Evolutionary conservation across 2,888 invertebrate species (phyloP).

Genomic region (Stenotaenia linearis): DNA sequence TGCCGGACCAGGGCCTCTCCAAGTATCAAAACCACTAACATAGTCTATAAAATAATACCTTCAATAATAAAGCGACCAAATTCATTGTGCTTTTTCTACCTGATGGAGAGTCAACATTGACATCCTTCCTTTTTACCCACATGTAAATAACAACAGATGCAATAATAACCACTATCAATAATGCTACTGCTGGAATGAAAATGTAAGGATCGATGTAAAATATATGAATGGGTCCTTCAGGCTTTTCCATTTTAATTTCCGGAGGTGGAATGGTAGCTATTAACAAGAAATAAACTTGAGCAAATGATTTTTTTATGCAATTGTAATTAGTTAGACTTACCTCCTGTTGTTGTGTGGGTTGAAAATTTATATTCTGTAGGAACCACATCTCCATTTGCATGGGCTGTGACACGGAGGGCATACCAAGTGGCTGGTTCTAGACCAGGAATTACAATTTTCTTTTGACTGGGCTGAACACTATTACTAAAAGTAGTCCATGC

Average conservation of each 20-base stretch:
- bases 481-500: slow-evolving; percentile 14
- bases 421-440: slow-evolving; percentile 27
- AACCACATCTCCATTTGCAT: not conserved
- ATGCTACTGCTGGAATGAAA: slow-evolving; percentile 3
- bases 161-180: slow-evolving; percentile 15
- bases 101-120: not conserved
- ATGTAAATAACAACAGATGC: slow-evolving; percentile 7
- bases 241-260: not conserved
- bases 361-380: slow-evolving; percentile 15
- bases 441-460: slow-evolving; percentile 19
- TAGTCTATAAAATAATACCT: not conserved
- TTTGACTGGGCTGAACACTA: not conserved
- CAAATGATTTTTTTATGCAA: not conserved
- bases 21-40: not conserved
- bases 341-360: not conserved
- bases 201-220: slow-evolving; percentile 16
- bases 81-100: not conserved
- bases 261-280: not conserved
- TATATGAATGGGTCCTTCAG: not conserved
- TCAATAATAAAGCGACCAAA: not conserved
- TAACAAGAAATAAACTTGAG: not conserved
- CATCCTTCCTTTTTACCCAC: not conserved
- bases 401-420: not conserved
- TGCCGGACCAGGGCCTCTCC: not conserved
- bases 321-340: not conserved